Conservation (phyloP, 1,140 invertebrate species). For the Steinernema khuongi region DNA sequence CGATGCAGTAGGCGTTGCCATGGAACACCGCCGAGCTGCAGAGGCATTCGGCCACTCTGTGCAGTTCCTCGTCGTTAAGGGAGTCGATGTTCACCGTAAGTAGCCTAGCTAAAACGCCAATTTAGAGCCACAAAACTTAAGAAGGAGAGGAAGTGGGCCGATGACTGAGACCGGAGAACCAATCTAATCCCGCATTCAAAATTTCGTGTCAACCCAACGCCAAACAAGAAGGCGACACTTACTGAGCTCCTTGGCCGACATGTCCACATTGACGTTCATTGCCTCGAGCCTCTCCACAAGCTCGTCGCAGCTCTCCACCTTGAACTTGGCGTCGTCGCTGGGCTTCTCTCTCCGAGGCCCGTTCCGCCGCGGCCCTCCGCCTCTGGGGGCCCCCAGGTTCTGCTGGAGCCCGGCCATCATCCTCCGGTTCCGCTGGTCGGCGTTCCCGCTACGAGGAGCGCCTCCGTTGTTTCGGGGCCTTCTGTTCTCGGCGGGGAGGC, state of each 20-base stretch:
- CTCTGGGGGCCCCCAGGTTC: neutral
- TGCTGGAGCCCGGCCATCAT: neutral
- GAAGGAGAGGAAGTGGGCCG: too few species aligned
- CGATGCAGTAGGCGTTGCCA: neutral
- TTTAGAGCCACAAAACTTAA: neutral
- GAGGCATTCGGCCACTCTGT: neutral
- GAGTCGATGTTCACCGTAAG: neutral
- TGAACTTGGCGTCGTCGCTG: neutral
- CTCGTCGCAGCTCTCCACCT: conserved; percentile 6
- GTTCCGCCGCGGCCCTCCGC: neutral
- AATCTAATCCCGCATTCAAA: too few species aligned
- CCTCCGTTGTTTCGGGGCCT: neutral
- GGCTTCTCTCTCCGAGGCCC: neutral
- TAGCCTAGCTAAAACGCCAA: neutral
- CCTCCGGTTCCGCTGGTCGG: neutral
- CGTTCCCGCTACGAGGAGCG: neutral
- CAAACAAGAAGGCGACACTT: too few species aligned
- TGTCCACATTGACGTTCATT: neutral
- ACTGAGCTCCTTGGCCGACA: neutral
- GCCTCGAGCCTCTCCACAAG: neutral
- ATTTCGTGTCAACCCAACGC: too few species aligned
- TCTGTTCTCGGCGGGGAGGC: neutral
- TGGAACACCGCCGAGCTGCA: neutral
- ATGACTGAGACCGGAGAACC: too few species aligned
- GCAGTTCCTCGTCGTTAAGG: neutral